Evolutionary conservation across 2,888 invertebrate species (phyloP), one percentile per base, ranked within the genome.

Genomic region (Bhutanitis thaidina): DNA sequence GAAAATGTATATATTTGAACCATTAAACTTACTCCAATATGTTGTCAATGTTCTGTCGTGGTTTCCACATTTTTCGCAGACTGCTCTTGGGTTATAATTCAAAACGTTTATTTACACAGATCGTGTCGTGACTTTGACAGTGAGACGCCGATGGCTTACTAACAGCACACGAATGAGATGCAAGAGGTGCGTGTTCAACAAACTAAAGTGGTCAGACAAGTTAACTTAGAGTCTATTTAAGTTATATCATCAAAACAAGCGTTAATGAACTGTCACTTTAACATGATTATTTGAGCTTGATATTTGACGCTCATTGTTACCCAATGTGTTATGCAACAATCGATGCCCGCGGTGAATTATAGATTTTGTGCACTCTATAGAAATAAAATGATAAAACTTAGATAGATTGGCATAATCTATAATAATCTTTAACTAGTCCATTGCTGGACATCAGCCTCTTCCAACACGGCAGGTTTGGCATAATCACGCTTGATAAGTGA

Each of bases 1-100:
- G n/a, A n/a, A n/a, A n/a, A n/a, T n/a, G n/a, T n/a, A n/a, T n/a
- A n/a, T n/a, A n/a, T n/a, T n/a, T n/a, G n/a, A n/a, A n/a, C n/a
- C n/a, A 20, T 20, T 15, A 32, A 12, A 55, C 61, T 60, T 43
- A 62, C 61, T 49, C 44, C 37, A 53, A 14, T 43, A 62, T 25
- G 9, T 30, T 32, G 30, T 55, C 54, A 12, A 55, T 37, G 16
- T 51, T 54, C 25, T 49, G 52, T 8, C 47, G 15, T 10, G 57
- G 43, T 20, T 57, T 53, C 59, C 57, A 59, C 61, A 58, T 59
- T 32, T 48, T 40, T n/a, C 37, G 14, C 35, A 7, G 35, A 15
- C 13, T 10, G n/a, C 12, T 27, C 40, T 29, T 12, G 14, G 35
- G 32, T 38, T 35, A 49, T 38, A 43, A 47, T 46, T 54, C 43